phyloP scores from a whole-genome alignment of 2,113 vertebrate genomes.

The Spea multiplicata region DNA sequence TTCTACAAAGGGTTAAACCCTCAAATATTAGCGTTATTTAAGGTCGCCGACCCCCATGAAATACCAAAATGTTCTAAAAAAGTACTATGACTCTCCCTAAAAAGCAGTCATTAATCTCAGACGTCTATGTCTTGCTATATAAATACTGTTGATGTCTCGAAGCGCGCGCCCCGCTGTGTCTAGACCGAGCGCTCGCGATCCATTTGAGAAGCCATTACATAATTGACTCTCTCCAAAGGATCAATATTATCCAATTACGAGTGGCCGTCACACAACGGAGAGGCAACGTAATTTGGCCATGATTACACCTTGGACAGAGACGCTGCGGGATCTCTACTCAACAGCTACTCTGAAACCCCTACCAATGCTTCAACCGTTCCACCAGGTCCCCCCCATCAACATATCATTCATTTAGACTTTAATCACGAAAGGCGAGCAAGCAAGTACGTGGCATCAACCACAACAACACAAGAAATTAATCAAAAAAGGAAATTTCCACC shows the following conservation, averaged over 20 bases:
- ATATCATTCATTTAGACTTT: constrained; percentile 1
- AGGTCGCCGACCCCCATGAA: no score
- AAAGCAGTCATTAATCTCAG: no score
- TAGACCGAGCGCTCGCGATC: not conserved
- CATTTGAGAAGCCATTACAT: not conserved
- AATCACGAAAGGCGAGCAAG: not conserved
- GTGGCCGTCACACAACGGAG: not conserved
- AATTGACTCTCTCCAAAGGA: constrained; percentile 7
- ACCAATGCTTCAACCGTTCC: not conserved
- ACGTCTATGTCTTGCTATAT: no score
- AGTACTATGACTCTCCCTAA: no score
- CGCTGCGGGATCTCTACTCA: not conserved
- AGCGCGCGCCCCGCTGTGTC: not conserved
- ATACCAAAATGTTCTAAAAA: no score
- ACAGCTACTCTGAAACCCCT: not conserved
- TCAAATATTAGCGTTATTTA: no score
- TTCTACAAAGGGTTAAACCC: no score
- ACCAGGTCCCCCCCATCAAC: not conserved
- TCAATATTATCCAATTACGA: constrained; percentile 26
- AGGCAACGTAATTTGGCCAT: constrained; percentile 5
- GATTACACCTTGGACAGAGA: constrained; percentile 3
- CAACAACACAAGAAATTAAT: no score
- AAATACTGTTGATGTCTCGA: no score
- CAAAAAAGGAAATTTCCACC: no score
- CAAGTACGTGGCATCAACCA: no score